Evolutionary conservation across 2,113 vertebrate genomes (phyloP), one percentile per base, ranked within the genome.

Genomic region (Ophthalmolycus amberensis): DNA sequence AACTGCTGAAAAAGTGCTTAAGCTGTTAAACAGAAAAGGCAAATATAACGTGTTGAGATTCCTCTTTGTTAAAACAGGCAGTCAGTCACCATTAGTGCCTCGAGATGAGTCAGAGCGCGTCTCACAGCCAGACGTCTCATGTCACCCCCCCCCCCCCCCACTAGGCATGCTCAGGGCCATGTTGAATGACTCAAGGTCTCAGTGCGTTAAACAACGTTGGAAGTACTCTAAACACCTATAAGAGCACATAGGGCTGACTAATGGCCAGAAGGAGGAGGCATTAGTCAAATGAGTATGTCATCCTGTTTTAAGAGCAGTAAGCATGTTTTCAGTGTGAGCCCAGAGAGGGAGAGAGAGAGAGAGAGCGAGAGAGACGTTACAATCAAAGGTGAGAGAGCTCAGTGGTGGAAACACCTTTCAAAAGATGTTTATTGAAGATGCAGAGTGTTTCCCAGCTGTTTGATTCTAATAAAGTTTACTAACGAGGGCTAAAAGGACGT

Each of bases 181-280:
- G 56, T 20, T 75, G 32, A 75, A 86, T 87, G 90, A 90, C 80
- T 91, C 85, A 74, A 44, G 42, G 68, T 70, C 67, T 32, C 44
- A 22, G 62, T 34, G 79, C 50, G 7, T 86, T 79, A 90, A 90
- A 90, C 82, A 88, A 62, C 27, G 1, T 86, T 85, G 54, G 80
- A 1, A 42, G 40, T 63, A 58, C 85, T 75, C 65, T 85, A 92
- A 93, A 93, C 92, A 90, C 48, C 71, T 83, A 63, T 75, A 80
- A 82, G 77, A 80, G 84, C 63, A 29, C 52, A 70, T 8, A 48
- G 44, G 15, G 64, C 68, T 63, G 87, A 90, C 52, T 87, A 71
- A 83, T 50, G 63, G 84, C 64, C n/a, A 11, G 37, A 37, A 54
- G 48, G 6, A 46, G 69, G 62, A 82, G 66, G 68, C 46, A 88